Conservation (phyloP, 2,888 invertebrate species). For the Yponomeuta cagnagella region DNA sequence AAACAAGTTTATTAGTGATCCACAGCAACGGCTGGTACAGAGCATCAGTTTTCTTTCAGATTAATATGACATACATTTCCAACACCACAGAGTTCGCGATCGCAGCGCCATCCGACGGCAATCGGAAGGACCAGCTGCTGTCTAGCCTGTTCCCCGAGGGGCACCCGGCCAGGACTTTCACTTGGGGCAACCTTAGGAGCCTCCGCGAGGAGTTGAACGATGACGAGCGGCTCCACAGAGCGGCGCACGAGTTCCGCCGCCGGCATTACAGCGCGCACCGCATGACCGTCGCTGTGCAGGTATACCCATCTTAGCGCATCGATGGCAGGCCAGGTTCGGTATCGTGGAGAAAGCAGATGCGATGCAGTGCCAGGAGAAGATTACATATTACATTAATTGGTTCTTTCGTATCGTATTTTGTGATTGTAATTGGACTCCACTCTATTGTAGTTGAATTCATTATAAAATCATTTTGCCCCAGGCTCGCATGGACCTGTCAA, state of each 20-base stretch:
- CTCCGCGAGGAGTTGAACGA: constrained; percentile 80
- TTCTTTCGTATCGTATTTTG: too few species aligned
- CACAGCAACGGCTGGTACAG: too few species aligned
- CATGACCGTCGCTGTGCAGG: constrained; percentile 91
- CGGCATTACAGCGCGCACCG: constrained; percentile 90
- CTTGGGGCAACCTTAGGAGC: constrained; percentile 89
- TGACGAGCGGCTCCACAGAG: constrained; percentile 78
- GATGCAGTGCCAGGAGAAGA: too few species aligned
- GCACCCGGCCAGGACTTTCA: constrained; percentile 85
- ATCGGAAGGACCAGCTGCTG: constrained; percentile 85
- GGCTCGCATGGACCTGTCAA: constrained; percentile 77
- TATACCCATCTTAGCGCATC: constrained; percentile 30
- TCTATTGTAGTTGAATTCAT: too few species aligned
- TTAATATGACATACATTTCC: neutral
- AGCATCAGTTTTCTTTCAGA: too few species aligned
- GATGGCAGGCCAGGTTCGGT: too few species aligned
- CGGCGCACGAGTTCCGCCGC: constrained; percentile 83
- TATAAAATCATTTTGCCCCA: constrained; percentile 22
- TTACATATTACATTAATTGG: too few species aligned
- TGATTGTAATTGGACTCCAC: too few species aligned
- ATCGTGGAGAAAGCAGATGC: too few species aligned
- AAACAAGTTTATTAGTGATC: too few species aligned
- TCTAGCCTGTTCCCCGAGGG: constrained; percentile 79
- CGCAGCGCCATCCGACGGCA: constrained; percentile 83
- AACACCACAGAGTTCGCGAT: constrained; percentile 84